Base-by-base conservation (phyloP, 1,140 invertebrate genomes). In the Manduca sexta region DNA sequence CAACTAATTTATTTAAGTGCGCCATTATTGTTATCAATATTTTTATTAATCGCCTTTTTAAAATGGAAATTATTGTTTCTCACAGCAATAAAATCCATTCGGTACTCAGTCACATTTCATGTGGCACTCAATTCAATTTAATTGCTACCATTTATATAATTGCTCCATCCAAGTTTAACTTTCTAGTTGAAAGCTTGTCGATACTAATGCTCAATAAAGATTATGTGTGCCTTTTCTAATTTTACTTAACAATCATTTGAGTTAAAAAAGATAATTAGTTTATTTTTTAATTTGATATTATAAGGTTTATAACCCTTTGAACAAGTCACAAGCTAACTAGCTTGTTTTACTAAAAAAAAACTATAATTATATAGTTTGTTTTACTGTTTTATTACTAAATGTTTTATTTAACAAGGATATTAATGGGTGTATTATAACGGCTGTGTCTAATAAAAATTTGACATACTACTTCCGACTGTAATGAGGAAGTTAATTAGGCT, bases 111-210 rank as follows among this genome's bases (percentile, higher is more conserved):
- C 63, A 74, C 71, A 75, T 69, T 69, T 73, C 63, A 75, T 69
- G 70, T 67, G 62, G 62, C 67, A 66, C 61, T 67, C 61, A 57
- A 70, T 80, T 73, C 54, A 64, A 64, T 77, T 83, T 79, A 76
- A 76, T 81, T 74, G 67, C 65, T 56, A 59, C 64, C 67, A 72
- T 83, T 80, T 64, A 74, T 74, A 67, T 72, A 72, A 83, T 79
- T 70, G 67, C 72, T 78, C 71, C 65, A 74, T 78, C 67, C 61
- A 69, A 61, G 67, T 59, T 66, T 55, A 50, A 74, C 71, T 75
- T 79, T 77, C 74, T 60, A 59, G 56, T 65, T 62, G 56, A 74
- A 68, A 64, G 67, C 58, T 64, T 57, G 60, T 66, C 58, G 60
- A 64, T 69, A 63, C 61, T 74, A 69, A 77, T 67, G 40, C 47